Base-by-base conservation (phyloP, 2,888 invertebrate genomes). In the Lasioglossum leucozonium region DNA sequence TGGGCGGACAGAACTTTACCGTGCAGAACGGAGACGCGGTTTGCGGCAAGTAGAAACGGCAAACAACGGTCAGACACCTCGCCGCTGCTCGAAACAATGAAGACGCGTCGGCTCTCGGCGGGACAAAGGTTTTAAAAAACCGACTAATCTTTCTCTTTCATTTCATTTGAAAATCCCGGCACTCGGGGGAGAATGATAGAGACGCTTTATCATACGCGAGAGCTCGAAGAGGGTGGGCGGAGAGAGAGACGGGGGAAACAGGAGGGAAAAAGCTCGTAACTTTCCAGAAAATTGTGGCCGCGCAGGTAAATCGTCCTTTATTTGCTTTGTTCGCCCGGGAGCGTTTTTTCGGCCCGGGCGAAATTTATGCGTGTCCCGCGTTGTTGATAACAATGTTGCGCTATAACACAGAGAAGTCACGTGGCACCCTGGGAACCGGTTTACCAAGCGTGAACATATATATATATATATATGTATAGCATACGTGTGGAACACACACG, bases 221-320 rank as follows among this genome's bases (percentile, higher is more conserved):
- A 67, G 22, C 67, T 37, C 67, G 67, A 22, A 11, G 22, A 40
- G 37, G 67, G 37, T 2, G 37, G 2, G 22, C 10, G 6, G 8
- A 3, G 22, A 4, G 65, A 42, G 22, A 6, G 34, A 30, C 0
- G 13, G 6, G 34, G 26, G 58, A 10, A 26, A 22, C 26, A 30
- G 75, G 44, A 26, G n/a, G 62, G 55, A 71, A 34, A 65, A 65
- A 62, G 83, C 67, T 76, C 85, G 78, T 85, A 85, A 83, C 76
- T 85, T 84, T 73, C 47, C 51, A 58, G 85, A 73, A 83, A 85
- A 85, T 84, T 83, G 85, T 73, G 72, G 77, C 47, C 58, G 67
- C 79, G 58, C 62, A 37, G 84, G 42, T 85, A 85, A 85, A 85
- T 83, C 72, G 69, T 78, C 58, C 72, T 79, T 79, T 83, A 76